Conservation (phyloP, 2,888 invertebrate genomes). For the Sinhomidia bicolor region DNA sequence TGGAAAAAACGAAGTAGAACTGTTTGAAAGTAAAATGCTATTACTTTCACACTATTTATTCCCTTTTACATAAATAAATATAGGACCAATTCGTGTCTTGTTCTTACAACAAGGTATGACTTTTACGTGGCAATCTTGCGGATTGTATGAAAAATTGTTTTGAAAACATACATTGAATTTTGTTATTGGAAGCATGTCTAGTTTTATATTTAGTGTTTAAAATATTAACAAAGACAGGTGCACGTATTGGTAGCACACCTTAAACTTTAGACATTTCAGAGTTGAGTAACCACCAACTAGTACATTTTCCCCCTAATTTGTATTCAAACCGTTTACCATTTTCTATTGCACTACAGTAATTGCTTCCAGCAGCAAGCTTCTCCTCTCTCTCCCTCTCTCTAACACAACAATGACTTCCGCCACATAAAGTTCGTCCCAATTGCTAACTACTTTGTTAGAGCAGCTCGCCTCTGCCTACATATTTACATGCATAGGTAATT, state of each 20-base stretch:
- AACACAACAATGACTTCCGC: neutral
- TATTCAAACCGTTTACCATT: too few species aligned
- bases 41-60: conserved; percentile 55
- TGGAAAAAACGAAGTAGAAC: neutral
- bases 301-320: too few species aligned
- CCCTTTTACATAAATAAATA: conserved; percentile 39
- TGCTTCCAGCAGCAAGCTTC: too few species aligned
- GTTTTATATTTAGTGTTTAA: too few species aligned
- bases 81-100: neutral
- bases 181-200: too few species aligned
- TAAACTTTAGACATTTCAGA: too few species aligned
- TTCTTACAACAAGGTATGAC: neutral
- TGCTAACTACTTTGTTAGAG: neutral
- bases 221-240: too few species aligned
- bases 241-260: too few species aligned
- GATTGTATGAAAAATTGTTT: neutral
- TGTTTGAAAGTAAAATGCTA: conserved; percentile 32
- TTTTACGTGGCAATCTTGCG: neutral
- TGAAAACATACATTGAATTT: too few species aligned
- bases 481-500: neutral
- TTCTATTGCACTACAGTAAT: too few species aligned
- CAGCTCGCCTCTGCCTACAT: neutral
- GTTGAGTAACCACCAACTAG: too few species aligned
- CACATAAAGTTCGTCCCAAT: neutral
- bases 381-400: too few species aligned